Conservation (phyloP, 2,797 vertebrate genomes). For the Phrynocephalus guinanensis region DNA sequence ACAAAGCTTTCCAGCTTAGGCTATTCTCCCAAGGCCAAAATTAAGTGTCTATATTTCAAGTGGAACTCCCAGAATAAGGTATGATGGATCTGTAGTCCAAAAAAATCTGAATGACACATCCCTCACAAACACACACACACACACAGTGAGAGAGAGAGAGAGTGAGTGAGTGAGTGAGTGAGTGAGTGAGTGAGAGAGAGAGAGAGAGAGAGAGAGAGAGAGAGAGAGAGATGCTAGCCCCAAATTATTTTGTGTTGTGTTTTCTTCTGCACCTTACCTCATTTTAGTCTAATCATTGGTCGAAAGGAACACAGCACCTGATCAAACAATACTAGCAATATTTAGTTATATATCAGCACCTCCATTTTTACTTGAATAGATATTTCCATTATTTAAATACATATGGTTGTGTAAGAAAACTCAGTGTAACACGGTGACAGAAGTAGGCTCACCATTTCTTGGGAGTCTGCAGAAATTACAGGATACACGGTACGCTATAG, state of each 20-base stretch:
- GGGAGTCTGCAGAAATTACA: slow-evolving; percentile 83
- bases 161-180: no score
- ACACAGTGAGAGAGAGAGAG: no score
- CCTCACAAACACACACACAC: no score
- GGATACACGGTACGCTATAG: slow-evolving; percentile 77
- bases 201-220: no score
- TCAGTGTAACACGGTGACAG: neutral
- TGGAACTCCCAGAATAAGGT: neutral
- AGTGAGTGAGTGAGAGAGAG: no score
- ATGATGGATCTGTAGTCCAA: neutral
- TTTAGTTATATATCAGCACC: neutral
- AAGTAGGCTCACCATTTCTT: slow-evolving; percentile 77
- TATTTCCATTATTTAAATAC: neutral
- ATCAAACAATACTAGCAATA: neutral
- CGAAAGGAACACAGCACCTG: neutral
- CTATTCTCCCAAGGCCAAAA: neutral
- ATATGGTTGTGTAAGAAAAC: neutral
- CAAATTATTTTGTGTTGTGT: neutral
- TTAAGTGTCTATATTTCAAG: no score
- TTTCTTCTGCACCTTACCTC: neutral
- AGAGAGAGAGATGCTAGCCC: neutral
- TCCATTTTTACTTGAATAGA: no score
- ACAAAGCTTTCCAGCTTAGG: neutral
- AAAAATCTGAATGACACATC: no score
- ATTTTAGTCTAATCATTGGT: neutral